These are phyloP conservation scores for Larimichthys crocea DNA, from an alignment of 2,113 vertebrate genomes.

Conservation along the genomic window DNA sequence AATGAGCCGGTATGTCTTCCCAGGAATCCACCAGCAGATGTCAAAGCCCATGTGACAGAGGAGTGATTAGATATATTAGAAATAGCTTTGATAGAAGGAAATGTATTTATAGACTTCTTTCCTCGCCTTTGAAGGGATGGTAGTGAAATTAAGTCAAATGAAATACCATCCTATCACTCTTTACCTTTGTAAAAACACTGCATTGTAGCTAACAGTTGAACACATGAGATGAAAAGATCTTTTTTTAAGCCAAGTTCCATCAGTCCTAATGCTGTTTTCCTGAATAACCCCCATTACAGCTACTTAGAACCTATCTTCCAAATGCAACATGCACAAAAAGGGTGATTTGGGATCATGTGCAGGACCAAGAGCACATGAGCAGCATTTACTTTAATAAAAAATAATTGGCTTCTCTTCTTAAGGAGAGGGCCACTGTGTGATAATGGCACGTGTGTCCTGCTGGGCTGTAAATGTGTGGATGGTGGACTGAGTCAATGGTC, in stretches of 20 bases:
- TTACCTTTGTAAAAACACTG: neutral
- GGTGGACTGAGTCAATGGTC: neutral
- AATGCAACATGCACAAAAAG: neutral
- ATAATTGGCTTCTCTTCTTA: slow-evolving; percentile 23
- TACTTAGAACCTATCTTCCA: slow-evolving; percentile 1
- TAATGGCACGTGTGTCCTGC: neutral
- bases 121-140: neutral
- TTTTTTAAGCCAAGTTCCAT: slow-evolving; percentile 12
- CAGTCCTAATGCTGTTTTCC: slow-evolving; percentile 11
- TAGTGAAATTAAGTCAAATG: neutral
- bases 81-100: too few relatives aligned
- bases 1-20: neutral
- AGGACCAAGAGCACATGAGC: neutral
- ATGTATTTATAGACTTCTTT: neutral
- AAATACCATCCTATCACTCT: neutral
- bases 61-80: neutral
- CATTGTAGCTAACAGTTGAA: neutral
- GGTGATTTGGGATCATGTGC: slow-evolving; percentile 15
- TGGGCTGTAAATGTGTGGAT: neutral
- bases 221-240: neutral
- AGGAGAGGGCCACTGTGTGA: neutral
- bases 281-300: slow-evolving; percentile 1
- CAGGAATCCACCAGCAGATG: neutral
- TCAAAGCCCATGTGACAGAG: neutral
- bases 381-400: slow-evolving; percentile 16